phyloP scores from a whole-genome alignment of 2,888 invertebrate species.

The Philaethria dido region DNA sequence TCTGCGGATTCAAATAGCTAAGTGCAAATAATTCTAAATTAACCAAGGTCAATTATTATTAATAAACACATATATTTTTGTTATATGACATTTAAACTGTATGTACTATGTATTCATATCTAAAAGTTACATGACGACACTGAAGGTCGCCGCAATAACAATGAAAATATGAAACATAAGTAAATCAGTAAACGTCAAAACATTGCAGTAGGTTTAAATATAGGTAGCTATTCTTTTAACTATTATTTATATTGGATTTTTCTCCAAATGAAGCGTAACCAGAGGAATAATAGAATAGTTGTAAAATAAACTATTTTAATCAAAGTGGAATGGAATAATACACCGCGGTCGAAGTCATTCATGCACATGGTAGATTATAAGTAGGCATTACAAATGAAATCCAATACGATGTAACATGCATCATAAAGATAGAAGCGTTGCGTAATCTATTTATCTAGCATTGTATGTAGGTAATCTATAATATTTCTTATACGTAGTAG shows the following conservation, averaged over 20 bases:
- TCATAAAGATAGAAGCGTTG: constrained; percentile 14
- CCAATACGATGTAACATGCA: constrained; percentile 15
- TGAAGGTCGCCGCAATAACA: neutral
- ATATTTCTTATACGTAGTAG: constrained; percentile 2
- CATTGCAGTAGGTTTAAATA: neutral
- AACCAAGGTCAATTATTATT: neutral
- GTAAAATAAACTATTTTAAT: neutral
- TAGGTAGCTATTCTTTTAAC: too few relatives aligned
- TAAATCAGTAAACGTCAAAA: constrained; percentile 1
- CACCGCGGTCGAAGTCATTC: neutral
- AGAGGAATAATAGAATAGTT: too few relatives aligned
- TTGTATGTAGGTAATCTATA: neutral
- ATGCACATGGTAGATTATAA: constrained; percentile 6
- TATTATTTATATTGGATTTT: too few relatives aligned
- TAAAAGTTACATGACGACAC: neutral
- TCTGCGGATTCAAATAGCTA: too few relatives aligned
- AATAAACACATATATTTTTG: neutral
- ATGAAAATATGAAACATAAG: constrained; percentile 1
- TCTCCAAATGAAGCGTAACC: too few relatives aligned
- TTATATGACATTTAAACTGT: constrained; percentile 2
- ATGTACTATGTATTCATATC: neutral
- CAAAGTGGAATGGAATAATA: neutral
- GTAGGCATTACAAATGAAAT: neutral
- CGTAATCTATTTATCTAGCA: constrained; percentile 13
- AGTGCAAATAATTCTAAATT: too few relatives aligned